Conservation (phyloP, 1,140 invertebrate species). For the Drosophila pachea region DNA sequence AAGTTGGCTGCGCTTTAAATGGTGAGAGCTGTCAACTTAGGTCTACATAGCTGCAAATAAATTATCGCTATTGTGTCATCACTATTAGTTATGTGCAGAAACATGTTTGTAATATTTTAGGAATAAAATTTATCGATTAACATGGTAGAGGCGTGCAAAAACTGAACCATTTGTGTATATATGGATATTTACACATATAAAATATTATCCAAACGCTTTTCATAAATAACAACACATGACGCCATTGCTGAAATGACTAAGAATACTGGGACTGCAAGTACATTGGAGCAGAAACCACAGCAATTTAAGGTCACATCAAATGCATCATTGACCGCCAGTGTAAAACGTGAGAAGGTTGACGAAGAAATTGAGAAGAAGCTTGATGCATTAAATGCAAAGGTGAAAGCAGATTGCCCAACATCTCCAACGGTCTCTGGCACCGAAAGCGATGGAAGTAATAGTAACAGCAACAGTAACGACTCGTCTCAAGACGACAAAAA, state of each 20-base stretch:
- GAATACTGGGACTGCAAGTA: conserved; percentile 36
- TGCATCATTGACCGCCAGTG: conserved; percentile 16
- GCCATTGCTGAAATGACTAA: conserved; percentile 50
- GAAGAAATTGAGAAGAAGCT: conserved; percentile 60
- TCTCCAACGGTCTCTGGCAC: conserved; percentile 8
- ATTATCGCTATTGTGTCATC: conserved; percentile 26
- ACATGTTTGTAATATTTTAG: conserved; percentile 16
- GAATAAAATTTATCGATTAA: conserved; percentile 25
- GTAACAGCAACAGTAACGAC: conserved; percentile 34
- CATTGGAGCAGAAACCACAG: conserved; percentile 31
- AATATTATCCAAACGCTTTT: not conserved
- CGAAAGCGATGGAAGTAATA: conserved; percentile 27
- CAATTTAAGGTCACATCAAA: conserved; percentile 2
- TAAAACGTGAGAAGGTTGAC: conserved; percentile 58
- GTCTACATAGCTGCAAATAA: not conserved
- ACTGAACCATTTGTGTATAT: conserved; percentile 25
- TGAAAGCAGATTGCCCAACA: conserved; percentile 31
- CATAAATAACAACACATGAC: not conserved
- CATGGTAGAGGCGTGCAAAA: conserved; percentile 33
- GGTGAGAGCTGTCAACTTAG: conserved; percentile 21
- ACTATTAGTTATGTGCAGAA: conserved; percentile 23
- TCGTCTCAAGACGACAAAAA: conserved; percentile 72
- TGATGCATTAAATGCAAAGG: conserved; percentile 50
- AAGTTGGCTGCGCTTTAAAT: conserved; percentile 68
- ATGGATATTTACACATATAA: conserved; percentile 10